These are phyloP conservation scores for Heterodera schachtii DNA, from an alignment of 1,140 invertebrate genomes.

Conservation along the genomic window DNA sequence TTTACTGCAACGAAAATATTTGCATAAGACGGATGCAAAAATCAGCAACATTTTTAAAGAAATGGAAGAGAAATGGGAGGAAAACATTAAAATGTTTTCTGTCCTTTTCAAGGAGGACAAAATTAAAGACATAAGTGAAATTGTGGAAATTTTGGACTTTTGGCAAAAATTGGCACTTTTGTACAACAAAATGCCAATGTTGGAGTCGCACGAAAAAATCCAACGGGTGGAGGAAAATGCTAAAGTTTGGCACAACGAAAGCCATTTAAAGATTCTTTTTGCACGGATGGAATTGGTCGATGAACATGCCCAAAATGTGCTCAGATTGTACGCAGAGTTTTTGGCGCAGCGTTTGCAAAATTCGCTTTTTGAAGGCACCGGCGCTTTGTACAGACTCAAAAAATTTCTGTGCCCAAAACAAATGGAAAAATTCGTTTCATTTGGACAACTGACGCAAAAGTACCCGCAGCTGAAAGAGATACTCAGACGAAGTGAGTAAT, in stretches of 20 bases:
- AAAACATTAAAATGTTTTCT: neutral
- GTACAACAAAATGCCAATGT: neutral
- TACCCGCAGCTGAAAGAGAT: neutral
- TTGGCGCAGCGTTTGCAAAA: neutral
- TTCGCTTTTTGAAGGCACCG: neutral
- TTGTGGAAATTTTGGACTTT: neutral
- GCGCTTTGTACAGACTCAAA: neutral
- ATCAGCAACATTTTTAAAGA: neutral
- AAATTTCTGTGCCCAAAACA: neutral
- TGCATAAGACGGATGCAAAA: neutral
- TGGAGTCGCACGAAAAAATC: neutral
- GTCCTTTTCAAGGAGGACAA: neutral
- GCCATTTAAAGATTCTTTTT: neutral
- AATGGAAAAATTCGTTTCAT: neutral
- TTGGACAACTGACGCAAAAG: neutral
- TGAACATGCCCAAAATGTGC: neutral
- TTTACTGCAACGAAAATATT: neutral
- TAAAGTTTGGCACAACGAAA: neutral
- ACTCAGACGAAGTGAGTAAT: neutral
- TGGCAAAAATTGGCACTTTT: neutral
- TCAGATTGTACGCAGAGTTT: neutral
- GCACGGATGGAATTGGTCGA: neutral
- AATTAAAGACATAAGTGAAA: neutral
- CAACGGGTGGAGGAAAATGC: neutral
- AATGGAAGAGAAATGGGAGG: neutral